Conservation (phyloP, 37 sponge, comb jelly and placozoan species). For the Dysidea cf. avara region DNA sequence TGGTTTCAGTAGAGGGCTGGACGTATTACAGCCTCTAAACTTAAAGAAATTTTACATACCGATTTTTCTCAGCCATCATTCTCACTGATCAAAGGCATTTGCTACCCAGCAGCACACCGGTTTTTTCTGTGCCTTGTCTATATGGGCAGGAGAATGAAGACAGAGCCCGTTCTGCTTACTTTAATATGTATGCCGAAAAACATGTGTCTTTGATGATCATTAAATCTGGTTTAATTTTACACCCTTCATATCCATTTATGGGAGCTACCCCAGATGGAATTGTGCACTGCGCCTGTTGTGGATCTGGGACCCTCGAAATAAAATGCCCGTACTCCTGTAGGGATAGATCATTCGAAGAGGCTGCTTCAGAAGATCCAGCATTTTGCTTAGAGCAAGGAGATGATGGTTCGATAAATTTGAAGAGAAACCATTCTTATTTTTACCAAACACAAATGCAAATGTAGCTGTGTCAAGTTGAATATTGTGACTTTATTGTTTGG, state of each 20-base stretch:
- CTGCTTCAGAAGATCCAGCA: conserved; percentile 9
- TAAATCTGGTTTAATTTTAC: conserved; percentile 32
- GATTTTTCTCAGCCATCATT: conserved; percentile 37
- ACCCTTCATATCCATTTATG: conserved; percentile 22
- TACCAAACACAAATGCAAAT: conserved; percentile 66
- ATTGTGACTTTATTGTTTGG: conserved; percentile 52
- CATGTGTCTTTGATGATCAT: conserved; percentile 18
- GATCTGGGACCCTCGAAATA: conserved; percentile 31
- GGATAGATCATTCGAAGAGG: conserved; percentile 3
- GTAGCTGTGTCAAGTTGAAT: conserved; percentile 28
- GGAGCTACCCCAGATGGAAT: conserved; percentile 42
- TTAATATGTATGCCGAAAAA: background rate
- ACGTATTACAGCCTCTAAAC: conserved; percentile 50
- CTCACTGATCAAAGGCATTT: conserved; percentile 36
- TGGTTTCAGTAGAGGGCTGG: conserved; percentile 61
- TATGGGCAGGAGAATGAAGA: conserved; percentile 46
- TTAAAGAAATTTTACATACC: conserved; percentile 31
- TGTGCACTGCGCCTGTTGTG: conserved; percentile 45
- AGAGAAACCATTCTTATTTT: conserved; percentile 47
- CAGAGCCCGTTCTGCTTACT: conserved; percentile 21
- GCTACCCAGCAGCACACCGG: conserved; percentile 22
- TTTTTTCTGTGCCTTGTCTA: background rate
- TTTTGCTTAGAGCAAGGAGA: conserved; percentile 22
- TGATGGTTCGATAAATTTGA: conserved; percentile 19
- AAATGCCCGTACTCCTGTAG: conserved; percentile 28